phyloP scores from a whole-genome alignment of 2,888 invertebrate species.

The Tridacna gigas region DNA sequence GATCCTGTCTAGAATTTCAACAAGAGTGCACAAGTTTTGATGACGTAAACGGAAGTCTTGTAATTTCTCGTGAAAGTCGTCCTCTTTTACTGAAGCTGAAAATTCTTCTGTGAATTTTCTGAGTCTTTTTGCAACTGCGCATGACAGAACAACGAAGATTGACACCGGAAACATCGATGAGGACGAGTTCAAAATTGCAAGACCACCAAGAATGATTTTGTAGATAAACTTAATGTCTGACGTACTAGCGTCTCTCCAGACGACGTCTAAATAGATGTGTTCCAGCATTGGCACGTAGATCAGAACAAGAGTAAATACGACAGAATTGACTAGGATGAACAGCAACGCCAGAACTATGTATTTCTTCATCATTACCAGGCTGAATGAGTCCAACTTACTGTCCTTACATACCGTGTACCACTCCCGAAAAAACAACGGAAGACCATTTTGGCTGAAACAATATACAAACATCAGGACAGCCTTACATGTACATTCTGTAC shows the following conservation, averaged over 20 bases:
- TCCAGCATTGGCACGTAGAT: conserved; percentile 60
- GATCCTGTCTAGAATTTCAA: conserved; percentile 59
- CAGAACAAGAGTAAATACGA: conserved; percentile 56
- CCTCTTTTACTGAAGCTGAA: conserved; percentile 23
- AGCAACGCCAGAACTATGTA: conserved; percentile 55
- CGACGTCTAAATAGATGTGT: conserved; percentile 60
- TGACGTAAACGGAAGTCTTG: conserved; percentile 74
- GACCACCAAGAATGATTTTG: conserved; percentile 52
- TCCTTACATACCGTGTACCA: conserved; percentile 58
- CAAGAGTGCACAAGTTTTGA: conserved; percentile 66
- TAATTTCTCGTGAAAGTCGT: conserved; percentile 53
- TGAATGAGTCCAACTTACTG: conserved; percentile 52
- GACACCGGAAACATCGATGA: conserved; percentile 65
- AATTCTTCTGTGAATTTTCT: conserved; percentile 54
- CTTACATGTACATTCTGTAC: conserved; percentile 62
- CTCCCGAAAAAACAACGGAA: conserved; percentile 60
- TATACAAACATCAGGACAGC: conserved; percentile 47
- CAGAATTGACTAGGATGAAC: conserved; percentile 60
- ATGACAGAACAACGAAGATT: conserved; percentile 55
- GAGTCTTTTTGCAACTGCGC: conserved; percentile 56
- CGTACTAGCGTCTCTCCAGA: conserved; percentile 53
- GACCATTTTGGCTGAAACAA: conserved; percentile 58
- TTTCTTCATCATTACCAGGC: conserved; percentile 59
- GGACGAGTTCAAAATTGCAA: conserved; percentile 57
- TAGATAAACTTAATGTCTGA: conserved; percentile 38